Evolutionary conservation across 2,888 invertebrate genomes (phyloP).

Genomic region (Agrotis ipsilon): DNA sequence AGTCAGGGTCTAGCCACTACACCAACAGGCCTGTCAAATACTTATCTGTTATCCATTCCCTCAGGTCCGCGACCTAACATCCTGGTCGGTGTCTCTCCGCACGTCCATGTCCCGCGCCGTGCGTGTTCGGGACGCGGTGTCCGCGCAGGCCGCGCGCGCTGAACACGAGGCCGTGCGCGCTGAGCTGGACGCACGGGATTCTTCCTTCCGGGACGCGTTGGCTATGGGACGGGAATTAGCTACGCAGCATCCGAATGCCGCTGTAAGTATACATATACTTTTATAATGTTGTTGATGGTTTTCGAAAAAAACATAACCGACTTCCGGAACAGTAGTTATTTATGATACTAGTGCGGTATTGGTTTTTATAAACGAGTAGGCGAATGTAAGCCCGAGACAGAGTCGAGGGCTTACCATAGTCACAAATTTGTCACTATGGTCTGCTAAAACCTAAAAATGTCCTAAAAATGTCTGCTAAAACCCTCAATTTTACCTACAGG

Average conservation of each 20-base stretch:
- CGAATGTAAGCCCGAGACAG: too few relatives aligned
- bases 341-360: too few relatives aligned
- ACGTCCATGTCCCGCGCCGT: constrained; percentile 94
- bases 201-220: constrained; percentile 93
- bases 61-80: constrained; percentile 95
- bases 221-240: constrained; percentile 96
- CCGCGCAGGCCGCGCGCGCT: constrained; percentile 94
- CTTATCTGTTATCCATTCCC: accelerated
- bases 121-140: constrained; percentile 95
- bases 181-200: constrained; percentile 95
- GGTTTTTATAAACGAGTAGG: too few relatives aligned
- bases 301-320: too few relatives aligned
- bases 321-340: too few relatives aligned
- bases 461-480: too few relatives aligned
- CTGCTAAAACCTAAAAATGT: too few relatives aligned
- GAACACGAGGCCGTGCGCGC: constrained; percentile 91
- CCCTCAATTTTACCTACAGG: constrained; percentile 76
- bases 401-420: too few relatives aligned
- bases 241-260: constrained; percentile 92
- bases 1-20: too few relatives aligned
- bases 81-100: constrained; percentile 96
- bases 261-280: constrained; percentile 37
- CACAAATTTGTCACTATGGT: too few relatives aligned
- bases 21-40: too few relatives aligned
- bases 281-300: too few relatives aligned